phyloP scores from a whole-genome alignment of 2,888 invertebrate species.

The Ischnus inquisitorius region DNA sequence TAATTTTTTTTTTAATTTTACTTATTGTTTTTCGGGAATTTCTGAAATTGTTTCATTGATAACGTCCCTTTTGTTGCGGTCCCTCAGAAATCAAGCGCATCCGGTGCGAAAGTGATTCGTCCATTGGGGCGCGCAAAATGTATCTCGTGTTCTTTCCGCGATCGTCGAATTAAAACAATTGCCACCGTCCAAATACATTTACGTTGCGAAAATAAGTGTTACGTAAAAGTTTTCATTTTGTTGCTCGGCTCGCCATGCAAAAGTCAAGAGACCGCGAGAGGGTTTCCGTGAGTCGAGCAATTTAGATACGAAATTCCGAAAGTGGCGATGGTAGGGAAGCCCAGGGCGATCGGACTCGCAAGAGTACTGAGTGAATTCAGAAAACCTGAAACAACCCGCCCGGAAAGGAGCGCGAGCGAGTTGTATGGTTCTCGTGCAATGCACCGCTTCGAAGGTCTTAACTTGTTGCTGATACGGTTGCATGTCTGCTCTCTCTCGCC shows the following conservation, averaged over 20 bases:
- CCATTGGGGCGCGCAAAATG: not conserved
- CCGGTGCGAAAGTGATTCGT: not conserved
- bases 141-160: constrained; percentile 18
- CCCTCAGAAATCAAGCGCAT: too few relatives aligned
- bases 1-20: too few relatives aligned
- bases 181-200: constrained; percentile 5
- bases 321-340: constrained; percentile 35
- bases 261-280: constrained; percentile 68
- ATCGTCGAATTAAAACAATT: constrained; percentile 9
- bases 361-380: constrained; percentile 65
- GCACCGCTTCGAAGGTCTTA: constrained; percentile 76
- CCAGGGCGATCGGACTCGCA: constrained; percentile 57
- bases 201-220: not conserved
- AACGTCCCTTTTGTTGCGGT: too few relatives aligned
- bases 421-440: constrained; percentile 74
- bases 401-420: constrained; percentile 32
- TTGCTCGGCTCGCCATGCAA: constrained; percentile 40
- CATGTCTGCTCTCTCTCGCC: constrained; percentile 80
- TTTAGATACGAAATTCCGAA: constrained; percentile 68
- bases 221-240: constrained; percentile 22
- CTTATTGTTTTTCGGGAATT: too few relatives aligned
- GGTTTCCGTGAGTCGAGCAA: constrained; percentile 75
- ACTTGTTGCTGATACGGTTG: constrained; percentile 84
- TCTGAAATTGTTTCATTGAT: too few relatives aligned
- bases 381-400: constrained; percentile 61